Evolutionary conservation across 2,113 vertebrate genomes (phyloP).

Genomic region (Entomyzon cyanotis): DNA sequence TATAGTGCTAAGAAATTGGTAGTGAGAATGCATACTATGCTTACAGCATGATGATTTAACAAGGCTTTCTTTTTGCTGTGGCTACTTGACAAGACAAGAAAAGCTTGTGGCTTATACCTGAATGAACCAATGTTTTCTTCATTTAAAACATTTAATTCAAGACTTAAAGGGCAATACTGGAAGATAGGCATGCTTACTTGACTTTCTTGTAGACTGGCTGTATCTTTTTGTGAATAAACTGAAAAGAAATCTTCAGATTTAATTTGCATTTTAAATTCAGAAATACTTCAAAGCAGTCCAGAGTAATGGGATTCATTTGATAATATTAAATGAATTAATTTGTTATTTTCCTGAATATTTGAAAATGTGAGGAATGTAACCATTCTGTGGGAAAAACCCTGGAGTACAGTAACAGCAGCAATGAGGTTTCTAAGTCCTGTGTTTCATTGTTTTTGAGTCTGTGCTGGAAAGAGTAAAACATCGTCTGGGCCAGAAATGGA

Average conservation of each 20-base stretch:
- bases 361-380: neutral
- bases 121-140: conserved; percentile 6
- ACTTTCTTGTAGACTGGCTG: neutral
- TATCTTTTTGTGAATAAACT: conserved; percentile 1
- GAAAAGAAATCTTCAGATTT: neutral
- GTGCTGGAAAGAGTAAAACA: neutral
- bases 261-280: conserved; percentile 18
- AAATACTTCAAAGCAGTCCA: neutral
- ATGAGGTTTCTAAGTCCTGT: neutral
- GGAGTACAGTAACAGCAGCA: neutral
- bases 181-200: conserved; percentile 1
- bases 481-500: neutral
- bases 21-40: neutral
- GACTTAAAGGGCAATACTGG: neutral
- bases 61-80: neutral
- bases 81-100: neutral
- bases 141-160: neutral
- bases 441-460: neutral
- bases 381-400: neutral
- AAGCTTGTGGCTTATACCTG: neutral
- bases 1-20: neutral
- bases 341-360: neutral
- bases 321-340: neutral
- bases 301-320: neutral
- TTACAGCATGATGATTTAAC: neutral